These are phyloP conservation scores for Ectemnius cavifrons DNA, from an alignment of 2,888 invertebrate species.

Conservation along the genomic window DNA sequence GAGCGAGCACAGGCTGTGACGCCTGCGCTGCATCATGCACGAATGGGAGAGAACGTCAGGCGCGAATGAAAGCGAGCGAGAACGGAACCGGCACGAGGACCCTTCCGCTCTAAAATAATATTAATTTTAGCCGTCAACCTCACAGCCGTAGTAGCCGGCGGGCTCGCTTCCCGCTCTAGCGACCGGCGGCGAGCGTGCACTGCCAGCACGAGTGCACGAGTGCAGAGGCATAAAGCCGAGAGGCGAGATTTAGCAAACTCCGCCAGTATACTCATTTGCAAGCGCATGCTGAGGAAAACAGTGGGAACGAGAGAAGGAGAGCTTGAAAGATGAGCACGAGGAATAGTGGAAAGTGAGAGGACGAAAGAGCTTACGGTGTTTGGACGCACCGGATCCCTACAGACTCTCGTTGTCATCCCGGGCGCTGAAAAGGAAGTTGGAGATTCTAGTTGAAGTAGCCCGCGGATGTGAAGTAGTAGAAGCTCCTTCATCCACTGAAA, in stretches of 20 bases:
- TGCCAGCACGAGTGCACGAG: slow-evolving; percentile 9
- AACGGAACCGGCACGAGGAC: background rate
- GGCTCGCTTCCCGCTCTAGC: background rate
- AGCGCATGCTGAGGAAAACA: too few species aligned
- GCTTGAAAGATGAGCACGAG: too few species aligned
- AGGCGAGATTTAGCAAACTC: background rate
- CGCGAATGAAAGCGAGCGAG: slow-evolving; percentile 9
- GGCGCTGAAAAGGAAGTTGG: slow-evolving; percentile 32
- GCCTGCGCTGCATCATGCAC: background rate
- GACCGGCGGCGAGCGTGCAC: slow-evolving; percentile 5
- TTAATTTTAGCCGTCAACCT: slow-evolving; percentile 31
- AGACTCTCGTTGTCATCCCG: slow-evolving; percentile 6
- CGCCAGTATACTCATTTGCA: background rate
- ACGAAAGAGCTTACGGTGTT: background rate
- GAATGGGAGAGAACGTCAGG: background rate
- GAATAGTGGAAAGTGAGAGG: too few species aligned
- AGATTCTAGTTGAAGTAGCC: slow-evolving; percentile 34
- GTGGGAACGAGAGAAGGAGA: too few species aligned
- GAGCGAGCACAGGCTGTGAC: background rate
- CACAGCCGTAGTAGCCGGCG: background rate
- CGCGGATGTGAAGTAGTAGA: slow-evolving; percentile 39
- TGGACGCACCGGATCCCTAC: background rate
- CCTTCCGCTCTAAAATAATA: slow-evolving; percentile 19
- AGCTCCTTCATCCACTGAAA: slow-evolving; percentile 33
- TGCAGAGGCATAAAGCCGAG: too few species aligned